Conservation (phyloP, 2,888 invertebrate genomes). For the Heliconius hortense region DNA sequence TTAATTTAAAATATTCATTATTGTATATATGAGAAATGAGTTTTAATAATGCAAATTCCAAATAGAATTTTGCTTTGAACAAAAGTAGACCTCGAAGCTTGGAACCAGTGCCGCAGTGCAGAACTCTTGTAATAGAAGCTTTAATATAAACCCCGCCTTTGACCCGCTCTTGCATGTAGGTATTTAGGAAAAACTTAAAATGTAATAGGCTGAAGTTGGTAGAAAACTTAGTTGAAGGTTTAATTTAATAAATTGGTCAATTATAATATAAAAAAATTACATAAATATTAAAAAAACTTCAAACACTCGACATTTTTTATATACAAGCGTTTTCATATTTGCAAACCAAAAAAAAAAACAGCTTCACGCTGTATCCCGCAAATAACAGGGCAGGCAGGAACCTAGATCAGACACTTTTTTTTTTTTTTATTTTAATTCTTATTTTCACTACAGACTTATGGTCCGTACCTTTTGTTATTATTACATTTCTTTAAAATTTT, state of each 20-base stretch:
- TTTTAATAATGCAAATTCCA: constrained; percentile 7
- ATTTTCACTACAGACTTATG: too few relatives aligned
- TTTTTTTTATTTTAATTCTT: too few relatives aligned
- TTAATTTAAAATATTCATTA: too few relatives aligned
- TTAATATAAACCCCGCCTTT: constrained; percentile 13
- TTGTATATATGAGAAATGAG: background rate
- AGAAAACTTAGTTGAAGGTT: background rate
- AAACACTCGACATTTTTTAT: too few relatives aligned
- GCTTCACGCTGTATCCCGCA: too few relatives aligned
- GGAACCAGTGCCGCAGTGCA: constrained; percentile 12
- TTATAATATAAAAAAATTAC: background rate
- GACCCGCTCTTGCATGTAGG: constrained; percentile 5
- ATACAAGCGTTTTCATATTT: too few relatives aligned
- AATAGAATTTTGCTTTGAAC: constrained; percentile 9
- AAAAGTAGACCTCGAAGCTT: background rate
- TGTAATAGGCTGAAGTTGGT: background rate
- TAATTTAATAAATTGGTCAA: background rate
- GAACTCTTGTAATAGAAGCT: constrained; percentile 13
- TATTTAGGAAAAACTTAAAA: background rate
- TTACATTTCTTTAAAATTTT: too few relatives aligned
- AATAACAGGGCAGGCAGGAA: too few relatives aligned
- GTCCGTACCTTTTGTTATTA: too few relatives aligned
- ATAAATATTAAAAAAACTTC: background rate
- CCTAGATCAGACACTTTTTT: too few relatives aligned
- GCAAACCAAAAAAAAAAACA: too few relatives aligned